Conservation (phyloP, 2,888 invertebrate species). For the Zaprionus obscuricornis region DNA sequence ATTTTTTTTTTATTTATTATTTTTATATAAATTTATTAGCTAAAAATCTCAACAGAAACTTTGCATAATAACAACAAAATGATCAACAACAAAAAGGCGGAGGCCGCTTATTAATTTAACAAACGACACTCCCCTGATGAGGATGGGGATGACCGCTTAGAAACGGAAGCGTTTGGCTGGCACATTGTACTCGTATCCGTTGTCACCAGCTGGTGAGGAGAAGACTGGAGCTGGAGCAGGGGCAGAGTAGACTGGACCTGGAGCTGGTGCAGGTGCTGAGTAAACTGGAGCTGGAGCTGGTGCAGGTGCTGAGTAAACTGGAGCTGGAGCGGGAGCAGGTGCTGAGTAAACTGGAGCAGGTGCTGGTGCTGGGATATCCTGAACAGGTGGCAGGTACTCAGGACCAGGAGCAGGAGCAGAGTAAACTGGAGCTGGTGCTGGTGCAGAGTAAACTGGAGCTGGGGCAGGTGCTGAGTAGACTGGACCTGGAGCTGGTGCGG, state of each 20-base stretch:
- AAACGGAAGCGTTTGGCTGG: constrained; percentile 72
- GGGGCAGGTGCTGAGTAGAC: no score
- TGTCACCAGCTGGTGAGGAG: constrained; percentile 30
- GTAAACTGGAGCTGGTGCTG: constrained; percentile 11
- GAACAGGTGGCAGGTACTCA: no score
- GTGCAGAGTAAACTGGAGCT: no score
- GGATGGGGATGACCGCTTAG: constrained; percentile 45
- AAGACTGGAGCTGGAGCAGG: constrained; percentile 3
- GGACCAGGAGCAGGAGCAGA: constrained; percentile 10
- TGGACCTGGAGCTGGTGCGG: constrained; percentile 33
- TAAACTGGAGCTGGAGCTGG: constrained; percentile 36
- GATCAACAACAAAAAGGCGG: constrained; percentile 63
- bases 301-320: constrained; percentile 27
- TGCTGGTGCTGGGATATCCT: no score
- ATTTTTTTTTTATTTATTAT: constrained; percentile 36
- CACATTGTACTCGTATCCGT: constrained; percentile 66
- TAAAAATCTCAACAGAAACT: constrained; percentile 71
- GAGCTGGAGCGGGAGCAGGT: constrained; percentile 25
- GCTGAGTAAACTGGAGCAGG: constrained; percentile 6
- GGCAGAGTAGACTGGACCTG: constrained; percentile 17
- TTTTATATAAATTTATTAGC: constrained; percentile 57
- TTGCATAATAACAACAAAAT: constrained; percentile 74
- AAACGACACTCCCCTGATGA: no score
- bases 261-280: constrained; percentile 29
- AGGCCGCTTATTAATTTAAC: constrained; percentile 67